Conservation (phyloP, 2,797 vertebrate genomes). For the Esox lucius region DNA sequence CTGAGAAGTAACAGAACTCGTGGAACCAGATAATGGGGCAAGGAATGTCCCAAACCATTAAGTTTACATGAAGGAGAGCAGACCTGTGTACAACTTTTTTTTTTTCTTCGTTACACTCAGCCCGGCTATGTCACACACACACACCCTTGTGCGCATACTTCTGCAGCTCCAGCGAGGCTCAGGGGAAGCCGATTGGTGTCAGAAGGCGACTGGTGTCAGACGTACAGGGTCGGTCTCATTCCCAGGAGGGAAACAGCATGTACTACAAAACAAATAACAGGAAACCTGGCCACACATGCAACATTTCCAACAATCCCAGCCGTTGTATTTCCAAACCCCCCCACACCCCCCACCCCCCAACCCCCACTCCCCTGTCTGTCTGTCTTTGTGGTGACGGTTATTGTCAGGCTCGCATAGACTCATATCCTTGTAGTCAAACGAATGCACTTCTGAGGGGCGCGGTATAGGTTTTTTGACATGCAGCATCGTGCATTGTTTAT, state of each 20-base stretch:
- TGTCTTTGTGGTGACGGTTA: not conserved
- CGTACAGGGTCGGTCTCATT: constrained; percentile 32
- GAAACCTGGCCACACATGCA: constrained; percentile 58
- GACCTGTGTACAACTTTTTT: constrained; percentile 43
- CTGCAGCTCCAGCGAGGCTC: not conserved
- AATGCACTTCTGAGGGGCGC: not conserved
- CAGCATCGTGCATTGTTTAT: not conserved
- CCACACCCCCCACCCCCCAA: not conserved
- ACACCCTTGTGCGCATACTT: constrained; percentile 13
- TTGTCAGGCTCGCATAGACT: constrained; percentile 9
- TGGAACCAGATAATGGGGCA: constrained; percentile 59
- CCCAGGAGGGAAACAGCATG: constrained; percentile 57
- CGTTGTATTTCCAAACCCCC: constrained; percentile 43
- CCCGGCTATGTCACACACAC: not conserved
- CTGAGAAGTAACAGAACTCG: constrained; percentile 53
- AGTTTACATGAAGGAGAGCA: constrained; percentile 46
- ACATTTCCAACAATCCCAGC: constrained; percentile 63
- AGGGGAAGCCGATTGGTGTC: constrained; percentile 26
- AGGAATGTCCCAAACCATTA: constrained; percentile 56
- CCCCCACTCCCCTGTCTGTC: not conserved
- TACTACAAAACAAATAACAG: constrained; percentile 78
- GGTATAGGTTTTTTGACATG: not conserved
- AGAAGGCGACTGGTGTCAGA: constrained; percentile 53
- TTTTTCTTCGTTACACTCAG: constrained; percentile 20
- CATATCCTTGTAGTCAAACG: constrained; percentile 60